Evolutionary conservation across 2,888 invertebrate species (phyloP), one percentile per base, ranked within the genome.

Genomic region (Drosophila siamana): DNA sequence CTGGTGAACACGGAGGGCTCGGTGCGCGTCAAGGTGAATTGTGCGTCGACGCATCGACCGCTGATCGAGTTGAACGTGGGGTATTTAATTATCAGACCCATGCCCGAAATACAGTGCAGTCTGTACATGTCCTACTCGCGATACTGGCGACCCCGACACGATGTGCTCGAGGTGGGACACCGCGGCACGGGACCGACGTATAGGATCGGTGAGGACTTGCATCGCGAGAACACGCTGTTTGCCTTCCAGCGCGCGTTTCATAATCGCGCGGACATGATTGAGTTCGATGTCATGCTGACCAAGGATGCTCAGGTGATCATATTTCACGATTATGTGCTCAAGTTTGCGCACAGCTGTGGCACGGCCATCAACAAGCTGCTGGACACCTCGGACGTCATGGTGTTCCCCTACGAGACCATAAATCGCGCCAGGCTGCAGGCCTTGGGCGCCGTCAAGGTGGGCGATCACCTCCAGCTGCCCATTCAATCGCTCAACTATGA

Each of bases 261-360:
- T 63, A 96, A 97, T 92, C 98, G 98, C 69, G 99, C 99, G 64
- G 98, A 99, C 91, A 96, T 97, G 94, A 96, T 99, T 51, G 99
- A 99, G 93, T 97, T 99, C 93, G 99, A 99, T 93, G 98, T 99
- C 33, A 98, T 98, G 90, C 93, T 99, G 68, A 97, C 98, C 77
- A 98, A 97, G 93, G 99, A 99, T 92, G 94, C 96, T 91, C 94
- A 98, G 80, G 98, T 97, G 15, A 97, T 99, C 59, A 95, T 99
- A 86, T 69, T 98, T 93, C 99, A 99, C 92, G 99, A 99, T 92
- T 98, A 97, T 92, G 95, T 96, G 92, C 97, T 98, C 24, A 96
- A 96, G 89, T 96, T 99, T 88, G 95, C 97, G 16, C 94, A 97
- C 93, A 96, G 96, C 92, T 94, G 95, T 84, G 24, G 28, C 0